Base-by-base conservation (phyloP, 1,140 invertebrate genomes). In the Dufourea novaeangliae region DNA sequence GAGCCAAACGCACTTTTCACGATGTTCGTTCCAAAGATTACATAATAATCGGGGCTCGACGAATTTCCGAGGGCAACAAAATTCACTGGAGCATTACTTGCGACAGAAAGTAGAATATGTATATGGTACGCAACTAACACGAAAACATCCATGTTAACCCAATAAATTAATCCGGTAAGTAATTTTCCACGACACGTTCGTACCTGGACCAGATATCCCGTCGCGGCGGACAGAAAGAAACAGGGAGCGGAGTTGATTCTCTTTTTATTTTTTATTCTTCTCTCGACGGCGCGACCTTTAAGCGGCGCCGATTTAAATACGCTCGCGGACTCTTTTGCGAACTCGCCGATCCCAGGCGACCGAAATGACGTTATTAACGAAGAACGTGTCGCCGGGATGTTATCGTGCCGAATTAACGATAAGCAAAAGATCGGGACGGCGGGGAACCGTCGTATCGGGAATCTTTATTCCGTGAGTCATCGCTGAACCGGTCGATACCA, bases 401-500 rank as follows among this genome's bases (percentile, higher is more conserved):
- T 83, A 83, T 82, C 75, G 57, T 79, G 77, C 67, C 69, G 75
- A 83, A 72, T 83, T 59, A 82, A 82, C 69, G 80, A 83, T 83
- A 83, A 83, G 75, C 41, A 27, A 74, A 79, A 79, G 64, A 70
- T 82, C 69, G 52, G 66, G n/a, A n/a, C n/a, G n/a, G n/a, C n/a
- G n/a, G n/a, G n/a, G n/a, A 57, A 59, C 57, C 56, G 61, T 29
- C 41, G 52, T 61, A 79, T 22, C 63, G 44, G 69, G 41, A 79
- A 57, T 81, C 66, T 80, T n/a, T 72, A 67, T 56, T 44, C 25
- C 63, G 56, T 82, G 76, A 83, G 80, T 82, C 82, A 83, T 79
- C 80, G 57, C 44, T 32, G 76, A 82, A 83, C 82, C 82, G 82
- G 82, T 83, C 80, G 82, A 79, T 79, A 74, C 82, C 82, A 83